Evolutionary conservation across 2,888 invertebrate genomes (phyloP), one percentile per base, ranked within the genome.

Genomic region (Aspidiotus destructor): DNA sequence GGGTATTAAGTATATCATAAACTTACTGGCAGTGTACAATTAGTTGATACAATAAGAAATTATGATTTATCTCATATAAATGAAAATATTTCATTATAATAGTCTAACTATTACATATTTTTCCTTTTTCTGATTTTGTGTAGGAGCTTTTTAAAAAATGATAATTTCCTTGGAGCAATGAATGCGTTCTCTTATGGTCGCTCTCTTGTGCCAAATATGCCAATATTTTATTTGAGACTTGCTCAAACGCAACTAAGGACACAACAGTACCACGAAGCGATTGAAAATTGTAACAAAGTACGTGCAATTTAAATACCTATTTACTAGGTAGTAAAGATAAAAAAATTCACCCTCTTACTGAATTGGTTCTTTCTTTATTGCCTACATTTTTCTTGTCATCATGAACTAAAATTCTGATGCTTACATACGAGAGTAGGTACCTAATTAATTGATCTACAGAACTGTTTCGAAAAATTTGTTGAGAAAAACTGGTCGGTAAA

Each of bases 101-200:
- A n/a, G n/a, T n/a, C n/a, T n/a, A n/a, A n/a, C n/a, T n/a, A n/a
- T n/a, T n/a, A 5, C 5, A 28, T 28, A 28, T 28, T 28, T 28
- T 28, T 28, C 2, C 5, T 28, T 5, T 28, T 28, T 54, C 17
- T 68, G 62, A 70, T 64, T 60, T 28, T 68, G 75, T 75, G 48
- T 76, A 83, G 83, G 75, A 84, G 86, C 71, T 89, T 92, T 77
- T 85, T 88, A 77, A 83, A 84, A 71, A 81, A 79, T 70, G 85
- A 85, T 41, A 89, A 92, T 78, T 88, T 85, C 75, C 79, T 87
- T 69, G 89, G 87, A 2, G 92, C 92, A 0, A 80, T 92, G 62
- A 91, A 88, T 75, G 92, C 90, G 9, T 92, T 88, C 75, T 82
- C 84, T 42, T 88, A 88, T 75, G 92, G 88, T 1, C 85, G 92